Evolutionary conservation across 2,888 invertebrate species (phyloP), one percentile per base, ranked within the genome.

Genomic region (Resseliella maxima): DNA sequence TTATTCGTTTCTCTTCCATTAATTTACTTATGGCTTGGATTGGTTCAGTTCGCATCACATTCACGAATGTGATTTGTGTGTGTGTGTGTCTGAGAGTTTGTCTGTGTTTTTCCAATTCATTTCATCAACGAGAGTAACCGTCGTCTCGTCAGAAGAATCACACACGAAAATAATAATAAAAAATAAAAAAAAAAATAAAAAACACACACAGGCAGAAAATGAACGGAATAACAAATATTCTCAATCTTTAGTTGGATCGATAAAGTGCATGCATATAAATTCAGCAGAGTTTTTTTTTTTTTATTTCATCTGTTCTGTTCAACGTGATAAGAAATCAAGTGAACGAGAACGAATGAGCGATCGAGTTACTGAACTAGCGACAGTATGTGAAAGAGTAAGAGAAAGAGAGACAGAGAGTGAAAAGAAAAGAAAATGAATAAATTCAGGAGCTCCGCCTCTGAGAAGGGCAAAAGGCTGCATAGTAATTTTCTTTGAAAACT

Each of bases 401-500:
- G 81, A 6, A 50, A 18, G 2, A 8, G 24, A 59, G 59, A 59
- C 59, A 24, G 24, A 59, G 59, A 59, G 24, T n/a, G 41, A 41
- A 41, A 41, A 41, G 12, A 21, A 10, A 21, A 50, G 21, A 59
- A 83, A 83, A 83, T 24, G 83, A 83, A 83, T 83, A 83, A 83
- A 83, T 83, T 83, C 83, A 83, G 83, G 83, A 83, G 83, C 83
- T 83, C 83, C 83, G 83, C 83, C 83, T 83, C 83, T 83, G 83
- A 83, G 38, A 83, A 83, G 83, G 83, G 83, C 83, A 83, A 83
- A n/a, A 83, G 83, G 83, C 83, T 83, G 83, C 83, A 83, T 83
- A 83, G 38, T 83, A 83, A 83, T 83, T 83, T 83, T 83, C 38
- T 83, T 24, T 38, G n/a, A 83, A 72, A 59, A 10, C 72, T 31